Evolutionary conservation across 2,113 vertebrate genomes (phyloP).

Genomic region (Pipa parva): DNA sequence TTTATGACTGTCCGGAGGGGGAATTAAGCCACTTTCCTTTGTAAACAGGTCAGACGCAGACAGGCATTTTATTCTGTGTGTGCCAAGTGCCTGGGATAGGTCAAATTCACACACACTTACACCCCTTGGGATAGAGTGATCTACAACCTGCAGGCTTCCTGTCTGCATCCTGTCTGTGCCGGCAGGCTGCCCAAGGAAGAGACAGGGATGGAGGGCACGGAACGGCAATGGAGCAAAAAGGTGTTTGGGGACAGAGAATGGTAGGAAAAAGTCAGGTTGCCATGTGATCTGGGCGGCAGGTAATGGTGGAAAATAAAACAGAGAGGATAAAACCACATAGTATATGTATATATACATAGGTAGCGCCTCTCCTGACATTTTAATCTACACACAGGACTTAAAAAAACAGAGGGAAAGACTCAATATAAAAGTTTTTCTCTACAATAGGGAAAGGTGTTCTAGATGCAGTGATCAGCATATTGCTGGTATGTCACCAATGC

Average conservation of each 20-base stretch:
- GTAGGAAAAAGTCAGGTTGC: neutral
- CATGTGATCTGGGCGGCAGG: neutral
- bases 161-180: constrained; percentile 28
- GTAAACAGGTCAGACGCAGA: constrained; percentile 25
- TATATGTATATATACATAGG: neutral
- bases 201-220: constrained; percentile 17
- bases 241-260: constrained; percentile 1
- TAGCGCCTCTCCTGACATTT: too few species aligned
- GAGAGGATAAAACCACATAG: neutral
- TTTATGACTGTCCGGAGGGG: constrained; percentile 14
- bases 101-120: constrained; percentile 30
- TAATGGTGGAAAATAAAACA: too few species aligned
- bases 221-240: neutral
- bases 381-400: too few species aligned
- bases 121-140: constrained; percentile 27
- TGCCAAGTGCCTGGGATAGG: constrained; percentile 22
- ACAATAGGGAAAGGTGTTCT: too few species aligned
- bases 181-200: constrained; percentile 16
- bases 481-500: too few species aligned
- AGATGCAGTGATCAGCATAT: too few species aligned
- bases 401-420: too few species aligned
- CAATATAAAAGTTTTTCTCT: too few species aligned
- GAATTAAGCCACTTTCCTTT: constrained; percentile 31
- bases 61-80: constrained; percentile 22
- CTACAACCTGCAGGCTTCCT: constrained; percentile 40